Evolutionary conservation across 2,888 invertebrate species (phyloP), one percentile per base, ranked within the genome.

Genomic region (Copidosoma aretas): DNA sequence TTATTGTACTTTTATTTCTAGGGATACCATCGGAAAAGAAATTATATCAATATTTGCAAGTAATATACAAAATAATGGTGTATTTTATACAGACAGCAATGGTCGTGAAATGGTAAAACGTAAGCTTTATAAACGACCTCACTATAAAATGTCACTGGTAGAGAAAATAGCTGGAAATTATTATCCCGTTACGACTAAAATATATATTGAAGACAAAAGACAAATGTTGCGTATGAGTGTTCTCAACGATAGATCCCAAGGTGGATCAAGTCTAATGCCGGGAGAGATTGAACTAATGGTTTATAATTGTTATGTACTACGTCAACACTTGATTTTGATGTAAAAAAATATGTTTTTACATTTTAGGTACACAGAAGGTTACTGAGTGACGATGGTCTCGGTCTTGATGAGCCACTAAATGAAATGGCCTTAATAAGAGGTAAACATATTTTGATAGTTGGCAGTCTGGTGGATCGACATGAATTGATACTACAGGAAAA

Each of bases 1-100:
- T 5, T 32, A 46, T 46, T 46, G 3, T 46, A 46, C 43, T 15
- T 46, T 46, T 46, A 3, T 41, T 41, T 41, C 41, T 12, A 46
- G 43, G 3, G 90, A 90, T 73, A 80, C 84, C 0, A 77, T 88
- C 1, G 96, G 97, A 0, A 95, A 93, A 81, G 98, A 98, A 83
- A 86, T 95, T 0, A 86, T 98, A 0, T 88, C 91, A 0, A 88
- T 89, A 64, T 97, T 92, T 77, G 85, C 85, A 10, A 90, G 91
- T 0, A 82, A 87, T 32, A 80, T 95, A 0, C 77, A 86, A 0
- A 90, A 90, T 0, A 85, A 88, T 0, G 88, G 88, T 0, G 85
- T 85, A 0, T 98, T 98, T 81, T 95, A 90, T 80, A 98, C 98
- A 0, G 98, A 99, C 81, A 91, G 95, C 0, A 99, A 98, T 82